Conservation (phyloP, 2,797 vertebrate genomes). For the Brotula barbata region DNA sequence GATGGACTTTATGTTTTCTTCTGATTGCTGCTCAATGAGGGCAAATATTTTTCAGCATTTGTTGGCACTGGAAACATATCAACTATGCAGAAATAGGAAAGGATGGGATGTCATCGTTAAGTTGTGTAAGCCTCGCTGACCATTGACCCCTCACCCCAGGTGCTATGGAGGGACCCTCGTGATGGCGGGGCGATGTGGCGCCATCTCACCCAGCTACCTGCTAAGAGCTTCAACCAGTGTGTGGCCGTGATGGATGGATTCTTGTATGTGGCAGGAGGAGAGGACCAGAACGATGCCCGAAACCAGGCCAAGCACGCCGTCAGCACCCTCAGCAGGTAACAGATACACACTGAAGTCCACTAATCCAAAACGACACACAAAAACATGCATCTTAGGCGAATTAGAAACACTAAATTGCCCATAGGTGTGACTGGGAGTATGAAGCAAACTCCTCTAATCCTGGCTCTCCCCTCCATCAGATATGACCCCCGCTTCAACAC, state of each 20-base stretch:
- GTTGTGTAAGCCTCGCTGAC: slow-evolving; percentile 22
- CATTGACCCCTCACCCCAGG: slow-evolving; percentile 63
- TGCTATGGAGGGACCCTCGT: slow-evolving; percentile 82
- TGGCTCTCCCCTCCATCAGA: slow-evolving; percentile 60
- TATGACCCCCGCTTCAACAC: slow-evolving; percentile 87
- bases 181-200: slow-evolving; percentile 82
- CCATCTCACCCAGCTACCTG: slow-evolving; percentile 84
- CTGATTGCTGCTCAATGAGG: no score
- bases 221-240: slow-evolving; percentile 89
- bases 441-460: background rate
- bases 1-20: no score
- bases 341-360: no score
- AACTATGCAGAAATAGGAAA: no score
- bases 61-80: no score
- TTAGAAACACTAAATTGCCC: no score
- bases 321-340: slow-evolving; percentile 84
- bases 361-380: background rate
- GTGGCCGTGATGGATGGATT: slow-evolving; percentile 89
- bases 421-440: no score
- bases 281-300: slow-evolving; percentile 87
- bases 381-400: background rate
- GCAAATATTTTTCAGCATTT: no score
- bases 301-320: slow-evolving; percentile 89
- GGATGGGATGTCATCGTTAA: no score
- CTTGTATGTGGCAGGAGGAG: slow-evolving; percentile 84